phyloP scores from a whole-genome alignment of 2,797 vertebrate genomes.

The Spheniscus humboldti region DNA sequence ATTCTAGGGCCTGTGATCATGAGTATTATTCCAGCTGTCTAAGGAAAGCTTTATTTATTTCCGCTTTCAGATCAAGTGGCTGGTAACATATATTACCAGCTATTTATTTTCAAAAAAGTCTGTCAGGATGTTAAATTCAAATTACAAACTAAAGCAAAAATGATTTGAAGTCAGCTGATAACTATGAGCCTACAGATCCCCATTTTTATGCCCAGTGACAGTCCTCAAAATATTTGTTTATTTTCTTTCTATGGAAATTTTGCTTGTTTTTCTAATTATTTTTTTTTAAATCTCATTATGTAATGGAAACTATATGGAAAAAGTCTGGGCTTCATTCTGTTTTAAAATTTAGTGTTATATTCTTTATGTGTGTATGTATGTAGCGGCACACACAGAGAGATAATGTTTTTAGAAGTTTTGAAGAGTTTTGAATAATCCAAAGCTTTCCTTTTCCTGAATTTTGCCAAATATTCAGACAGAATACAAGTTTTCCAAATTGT shows the following conservation, averaged over 20 bases:
- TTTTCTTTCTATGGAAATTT: background rate
- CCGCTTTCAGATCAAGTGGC: background rate
- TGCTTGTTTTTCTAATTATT: background rate
- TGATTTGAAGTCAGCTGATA: background rate
- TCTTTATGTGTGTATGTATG: background rate
- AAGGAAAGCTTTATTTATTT: background rate
- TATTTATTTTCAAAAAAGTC: background rate
- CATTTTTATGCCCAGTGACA: background rate
- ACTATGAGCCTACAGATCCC: background rate
- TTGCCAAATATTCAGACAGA: background rate
- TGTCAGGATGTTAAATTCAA: background rate
- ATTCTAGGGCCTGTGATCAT: background rate
- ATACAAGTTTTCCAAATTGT: background rate
- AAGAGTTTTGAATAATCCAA: background rate
- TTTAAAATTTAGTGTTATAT: background rate
- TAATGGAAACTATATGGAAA: background rate
- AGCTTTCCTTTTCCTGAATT: background rate
- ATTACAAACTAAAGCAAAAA: background rate
- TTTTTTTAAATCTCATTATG: background rate
- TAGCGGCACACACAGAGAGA: accelerated
- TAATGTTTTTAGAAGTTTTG: background rate
- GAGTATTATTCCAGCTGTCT: background rate
- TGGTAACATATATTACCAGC: background rate
- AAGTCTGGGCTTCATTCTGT: background rate
- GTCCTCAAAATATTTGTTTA: background rate